Conservation (phyloP, 2,113 vertebrate species). For the Columba janthina region DNA sequence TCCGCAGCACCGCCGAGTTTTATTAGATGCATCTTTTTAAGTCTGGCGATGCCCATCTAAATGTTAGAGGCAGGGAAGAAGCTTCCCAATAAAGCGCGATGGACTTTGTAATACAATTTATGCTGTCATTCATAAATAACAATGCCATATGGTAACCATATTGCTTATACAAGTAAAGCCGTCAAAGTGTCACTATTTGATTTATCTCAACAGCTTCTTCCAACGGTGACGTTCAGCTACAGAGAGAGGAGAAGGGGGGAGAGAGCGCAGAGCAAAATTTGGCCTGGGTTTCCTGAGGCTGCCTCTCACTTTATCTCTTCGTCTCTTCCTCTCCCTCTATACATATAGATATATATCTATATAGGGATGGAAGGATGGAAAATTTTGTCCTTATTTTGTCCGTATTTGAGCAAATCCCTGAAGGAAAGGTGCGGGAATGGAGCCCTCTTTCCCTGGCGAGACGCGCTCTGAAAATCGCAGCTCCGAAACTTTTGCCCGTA, state of each 20-base stretch:
- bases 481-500: fast-evolving
- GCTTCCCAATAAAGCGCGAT: slow-evolving; percentile 59
- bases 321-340: not conserved
- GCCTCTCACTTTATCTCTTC: not conserved
- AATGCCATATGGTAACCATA: slow-evolving; percentile 83
- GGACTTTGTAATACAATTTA: slow-evolving; percentile 75
- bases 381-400: not conserved
- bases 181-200: slow-evolving; percentile 79
- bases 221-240: slow-evolving; percentile 63
- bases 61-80: slow-evolving; percentile 42
- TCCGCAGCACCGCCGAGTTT: not conserved
- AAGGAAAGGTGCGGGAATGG: not conserved
- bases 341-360: no score
- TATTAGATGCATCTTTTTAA: slow-evolving; percentile 12
- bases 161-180: slow-evolving; percentile 81
- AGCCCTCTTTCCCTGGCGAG: not conserved
- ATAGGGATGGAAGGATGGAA: not conserved
- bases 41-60: slow-evolving; percentile 3
- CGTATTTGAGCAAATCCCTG: not conserved
- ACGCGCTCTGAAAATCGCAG: fast-evolving
- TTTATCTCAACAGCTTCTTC: slow-evolving; percentile 81
- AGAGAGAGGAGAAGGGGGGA: not conserved
- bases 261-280: not conserved
- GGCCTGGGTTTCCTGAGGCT: not conserved
- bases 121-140: slow-evolving; percentile 84